A percentile compares a stretch with the other conserved stretches of the same genome.
These are phyloP conservation scores for Periplaneta americana DNA, from an alignment of 1,140 invertebrate genomes.

Conservation along the genomic window DNA sequence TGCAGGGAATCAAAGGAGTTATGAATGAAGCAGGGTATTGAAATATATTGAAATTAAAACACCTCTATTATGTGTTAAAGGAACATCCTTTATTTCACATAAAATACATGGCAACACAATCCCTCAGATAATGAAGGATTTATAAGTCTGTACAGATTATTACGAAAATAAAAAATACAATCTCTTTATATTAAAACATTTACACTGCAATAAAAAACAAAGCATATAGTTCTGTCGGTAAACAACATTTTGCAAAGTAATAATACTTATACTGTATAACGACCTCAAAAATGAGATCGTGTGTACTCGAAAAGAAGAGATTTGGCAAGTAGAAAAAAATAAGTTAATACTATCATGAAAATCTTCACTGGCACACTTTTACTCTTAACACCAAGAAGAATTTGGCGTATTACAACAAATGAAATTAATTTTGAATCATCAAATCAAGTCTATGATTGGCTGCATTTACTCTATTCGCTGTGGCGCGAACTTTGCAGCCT, in stretches of 20 bases:
- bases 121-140: background rate
- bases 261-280: background rate
- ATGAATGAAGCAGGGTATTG: too few species aligned
- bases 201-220: background rate
- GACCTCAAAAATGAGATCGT: background rate
- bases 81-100: slow-evolving; percentile 9
- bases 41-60: background rate
- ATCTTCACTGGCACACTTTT: background rate
- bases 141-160: background rate
- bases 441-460: too few species aligned
- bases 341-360: background rate
- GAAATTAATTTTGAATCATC: background rate
- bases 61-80: background rate
- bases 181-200: background rate
- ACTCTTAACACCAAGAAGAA: background rate
- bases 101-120: slow-evolving; percentile 5
- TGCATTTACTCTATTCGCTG: too few species aligned
- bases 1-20: too few species aligned
- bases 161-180: background rate
- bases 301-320: background rate
- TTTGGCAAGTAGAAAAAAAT: background rate
- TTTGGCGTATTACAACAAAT: background rate
- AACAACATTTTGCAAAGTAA: background rate
- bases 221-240: background rate
- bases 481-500: too few species aligned